A percentile compares a stretch with the other conserved stretches of the same genome.
These are phyloP conservation scores for Drymonia ruficornis DNA, from an alignment of 2,888 invertebrate species.

Conservation along the genomic window DNA sequence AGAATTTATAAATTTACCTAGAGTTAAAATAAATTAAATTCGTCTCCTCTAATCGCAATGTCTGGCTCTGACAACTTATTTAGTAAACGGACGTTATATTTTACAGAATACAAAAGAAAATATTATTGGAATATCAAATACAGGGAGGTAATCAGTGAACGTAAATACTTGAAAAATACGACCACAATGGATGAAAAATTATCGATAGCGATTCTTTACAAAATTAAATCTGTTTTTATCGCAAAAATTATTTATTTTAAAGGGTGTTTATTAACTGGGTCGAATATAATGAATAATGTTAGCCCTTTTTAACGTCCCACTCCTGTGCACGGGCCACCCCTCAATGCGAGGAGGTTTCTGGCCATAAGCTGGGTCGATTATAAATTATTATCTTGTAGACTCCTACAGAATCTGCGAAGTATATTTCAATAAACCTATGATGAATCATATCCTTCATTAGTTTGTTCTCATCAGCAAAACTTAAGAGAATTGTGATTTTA, in stretches of 20 bases:
- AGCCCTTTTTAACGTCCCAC: too few species aligned
- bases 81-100: slow-evolving; percentile 23
- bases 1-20: background rate
- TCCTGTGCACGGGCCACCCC: too few species aligned
- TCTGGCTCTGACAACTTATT: slow-evolving; percentile 36
- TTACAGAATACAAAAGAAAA: slow-evolving; percentile 24
- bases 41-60: slow-evolving; percentile 22
- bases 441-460: too few species aligned
- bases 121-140: slow-evolving; percentile 22
- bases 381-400: too few species aligned
- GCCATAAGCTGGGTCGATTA: too few species aligned
- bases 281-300: too few species aligned
- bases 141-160: slow-evolving; percentile 13
- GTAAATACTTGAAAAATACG: background rate
- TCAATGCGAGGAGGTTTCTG: too few species aligned
- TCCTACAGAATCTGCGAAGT: too few species aligned
- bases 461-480: background rate
- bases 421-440: too few species aligned
- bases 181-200: background rate
- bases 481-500: background rate
- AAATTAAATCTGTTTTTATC: too few species aligned
- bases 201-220: background rate
- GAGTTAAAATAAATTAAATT: slow-evolving; percentile 23
- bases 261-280: too few species aligned
- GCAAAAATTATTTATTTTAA: too few species aligned